Evolutionary conservation across 2,888 invertebrate genomes (phyloP).

Genomic region (Coleophora flavipennella): DNA sequence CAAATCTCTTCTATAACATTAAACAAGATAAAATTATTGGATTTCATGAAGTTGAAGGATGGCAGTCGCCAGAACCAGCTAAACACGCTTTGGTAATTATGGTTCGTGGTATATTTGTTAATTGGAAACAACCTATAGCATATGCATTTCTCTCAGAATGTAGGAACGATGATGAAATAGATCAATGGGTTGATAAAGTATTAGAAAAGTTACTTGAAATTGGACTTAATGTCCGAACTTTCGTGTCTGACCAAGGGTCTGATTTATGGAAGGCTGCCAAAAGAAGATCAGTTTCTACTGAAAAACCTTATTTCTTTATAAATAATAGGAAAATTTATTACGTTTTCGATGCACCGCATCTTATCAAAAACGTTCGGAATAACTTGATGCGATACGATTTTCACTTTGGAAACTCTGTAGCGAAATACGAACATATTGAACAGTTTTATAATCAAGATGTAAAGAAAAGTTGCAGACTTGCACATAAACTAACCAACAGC

Average conservation of each 20-base stretch:
- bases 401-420: conserved; percentile 13
- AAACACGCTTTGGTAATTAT: conserved; percentile 19
- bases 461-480: conserved; percentile 14
- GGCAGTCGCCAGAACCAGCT: conserved; percentile 15
- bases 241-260: conserved; percentile 17
- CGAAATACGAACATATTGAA: conserved; percentile 1
- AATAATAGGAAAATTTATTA: conserved; percentile 14
- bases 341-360: conserved; percentile 24
- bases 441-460: conserved; percentile 20
- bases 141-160: conserved; percentile 17
- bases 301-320: neutral
- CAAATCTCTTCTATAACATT: conserved; percentile 17
- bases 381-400: conserved; percentile 22
- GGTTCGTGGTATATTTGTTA: conserved; percentile 18
- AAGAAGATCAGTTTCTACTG: neutral
- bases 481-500: no score
- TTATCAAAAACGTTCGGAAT: conserved; percentile 22
- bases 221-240: conserved; percentile 17
- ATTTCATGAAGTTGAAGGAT: conserved; percentile 21
- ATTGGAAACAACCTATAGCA: conserved; percentile 19
- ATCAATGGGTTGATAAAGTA: conserved; percentile 20
- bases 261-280: conserved; percentile 15
- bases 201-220: conserved; percentile 17
- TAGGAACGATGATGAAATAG: conserved; percentile 10
- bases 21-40: conserved; percentile 20